Conservation (phyloP, 35 echinoderm and acorn worm genomes). For the Hemicentrotus pulcherrimus region DNA sequence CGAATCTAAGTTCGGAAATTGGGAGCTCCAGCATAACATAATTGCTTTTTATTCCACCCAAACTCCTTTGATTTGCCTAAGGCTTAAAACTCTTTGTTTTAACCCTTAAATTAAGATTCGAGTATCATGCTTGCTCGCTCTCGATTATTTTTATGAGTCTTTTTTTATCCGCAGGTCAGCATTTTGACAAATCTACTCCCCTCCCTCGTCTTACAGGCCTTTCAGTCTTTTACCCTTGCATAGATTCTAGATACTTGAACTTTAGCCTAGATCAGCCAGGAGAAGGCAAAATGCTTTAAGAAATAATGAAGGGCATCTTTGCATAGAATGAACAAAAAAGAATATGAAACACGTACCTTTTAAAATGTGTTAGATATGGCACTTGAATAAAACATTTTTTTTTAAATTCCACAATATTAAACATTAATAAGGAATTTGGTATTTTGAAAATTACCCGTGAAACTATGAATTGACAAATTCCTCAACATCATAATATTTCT, state of each 20-base stretch:
- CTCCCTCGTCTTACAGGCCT: not conserved
- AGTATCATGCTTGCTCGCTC: not conserved
- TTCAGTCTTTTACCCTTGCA: not conserved
- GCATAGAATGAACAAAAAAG: not conserved
- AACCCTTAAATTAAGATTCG: not conserved
- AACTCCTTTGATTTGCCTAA: not conserved
- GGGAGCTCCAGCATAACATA: not conserved
- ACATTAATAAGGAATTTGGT: no score
- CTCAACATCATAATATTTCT: no score
- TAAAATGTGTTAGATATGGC: no score
- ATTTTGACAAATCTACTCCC: not conserved
- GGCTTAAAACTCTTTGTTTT: not conserved
- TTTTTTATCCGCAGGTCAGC: not conserved
- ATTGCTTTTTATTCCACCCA: slow-evolving; percentile 12
- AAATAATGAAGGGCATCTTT: not conserved
- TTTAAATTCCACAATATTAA: no score
- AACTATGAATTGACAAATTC: no score
- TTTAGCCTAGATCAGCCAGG: no score
- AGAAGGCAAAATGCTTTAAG: no score
- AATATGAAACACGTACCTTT: no score
- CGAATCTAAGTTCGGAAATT: not conserved
- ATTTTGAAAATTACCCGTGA: no score
- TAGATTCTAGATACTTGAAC: not conserved
- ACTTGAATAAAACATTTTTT: no score
- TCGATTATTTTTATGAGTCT: not conserved